Base-by-base conservation (phyloP, 2,113 vertebrate species). In the Syngnathus typhle region DNA sequence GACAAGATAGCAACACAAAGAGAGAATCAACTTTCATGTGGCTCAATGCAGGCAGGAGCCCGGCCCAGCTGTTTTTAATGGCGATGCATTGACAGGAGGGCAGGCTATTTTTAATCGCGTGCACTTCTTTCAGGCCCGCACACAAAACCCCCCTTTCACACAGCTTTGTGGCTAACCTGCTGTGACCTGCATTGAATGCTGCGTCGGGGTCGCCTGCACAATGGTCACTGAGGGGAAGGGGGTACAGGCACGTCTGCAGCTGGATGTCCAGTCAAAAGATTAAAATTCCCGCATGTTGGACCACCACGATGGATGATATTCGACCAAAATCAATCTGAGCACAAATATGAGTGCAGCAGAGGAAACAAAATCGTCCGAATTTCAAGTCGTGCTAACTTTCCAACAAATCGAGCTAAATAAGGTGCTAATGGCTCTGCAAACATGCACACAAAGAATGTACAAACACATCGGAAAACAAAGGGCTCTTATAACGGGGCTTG, bases 11-110 rank as follows among this genome's bases (percentile, higher is more conserved):
- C 51, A 32, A 69, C 87, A 91, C 88, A 92, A 91, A 84, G 87
- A 83, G 78, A 89, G 88, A 90, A 89, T 88, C 86, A 91, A 92
- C 90, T 90, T 91, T 90, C 86, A 87, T 84, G 87, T 86, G 77
- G 76, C 69, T 89, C 86, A 90, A 91, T 88, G 88, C 84, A 81
- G 83, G 76, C 85, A 82, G 84, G 71, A 84, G 86, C 84, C 84
- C 72, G 54, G 80, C 79, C 87, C 89, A 91, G 89, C 88, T 91
- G 90, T 91, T 92, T 91, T 89, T 90, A 90, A 89, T 89, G 87
- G 87, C 77, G n/a, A 78, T 32, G 77, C 86, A 85, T 69, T 90
- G 87, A 90, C 86, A 83, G 86, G 82, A 84, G 85, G 87, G 79
- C 65, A 69, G 83, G 87, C 89, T 85, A 89, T 91, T 90, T 92